Evolutionary conservation across 2,113 vertebrate species (phyloP).

Genomic region (Elachura formosa): DNA sequence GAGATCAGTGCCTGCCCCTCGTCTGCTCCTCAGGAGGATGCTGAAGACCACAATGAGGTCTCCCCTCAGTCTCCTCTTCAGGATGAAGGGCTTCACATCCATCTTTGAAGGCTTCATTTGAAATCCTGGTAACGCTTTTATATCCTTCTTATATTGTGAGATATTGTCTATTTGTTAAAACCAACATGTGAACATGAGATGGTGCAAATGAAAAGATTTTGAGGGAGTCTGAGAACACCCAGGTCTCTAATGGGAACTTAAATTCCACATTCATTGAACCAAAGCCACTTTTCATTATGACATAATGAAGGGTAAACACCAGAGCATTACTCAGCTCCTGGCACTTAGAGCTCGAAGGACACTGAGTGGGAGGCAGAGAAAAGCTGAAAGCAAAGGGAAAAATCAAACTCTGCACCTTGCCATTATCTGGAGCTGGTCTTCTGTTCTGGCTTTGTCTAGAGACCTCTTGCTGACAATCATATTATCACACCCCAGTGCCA

Average conservation of each 20-base stretch:
- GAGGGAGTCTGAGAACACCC: background rate
- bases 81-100: background rate
- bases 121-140: background rate
- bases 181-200: fast-evolving
- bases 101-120: background rate
- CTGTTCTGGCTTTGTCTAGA: background rate
- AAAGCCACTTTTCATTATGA: background rate
- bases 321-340: background rate
- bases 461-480: background rate
- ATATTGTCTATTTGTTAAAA: background rate
- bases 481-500: background rate
- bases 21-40: fast-evolving
- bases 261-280: background rate
- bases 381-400: background rate
- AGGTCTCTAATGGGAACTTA: background rate
- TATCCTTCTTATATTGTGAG: background rate
- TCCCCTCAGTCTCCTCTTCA: background rate
- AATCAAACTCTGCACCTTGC: background rate
- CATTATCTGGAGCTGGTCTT: background rate
- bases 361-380: constrained; percentile 15
- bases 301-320: background rate
- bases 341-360: constrained; percentile 16
- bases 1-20: background rate
- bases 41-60: background rate
- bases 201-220: background rate